Evolutionary conservation across 2,113 vertebrate species (phyloP), one percentile per base, ranked within the genome.

Genomic region (Promerops cafer): DNA sequence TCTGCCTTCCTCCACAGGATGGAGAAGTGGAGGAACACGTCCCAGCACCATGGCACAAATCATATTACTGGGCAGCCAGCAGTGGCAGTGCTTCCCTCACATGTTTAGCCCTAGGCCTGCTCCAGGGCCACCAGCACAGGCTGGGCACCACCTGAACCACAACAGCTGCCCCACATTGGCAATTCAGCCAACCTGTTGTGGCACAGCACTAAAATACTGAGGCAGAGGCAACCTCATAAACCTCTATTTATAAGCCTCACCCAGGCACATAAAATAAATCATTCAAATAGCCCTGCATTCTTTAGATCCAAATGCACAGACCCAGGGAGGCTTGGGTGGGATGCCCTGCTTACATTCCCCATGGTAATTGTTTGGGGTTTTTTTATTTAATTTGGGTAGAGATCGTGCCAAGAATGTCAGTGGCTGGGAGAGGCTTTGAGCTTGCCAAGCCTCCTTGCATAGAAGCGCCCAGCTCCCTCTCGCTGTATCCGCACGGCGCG

Each of bases 401-500:
- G 30, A 92, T 50, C 3, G 1, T 85, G 84, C 89, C 95, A 96
- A 95, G 93, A 91, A 90, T 95, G 66, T 63, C 66, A 88, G 78
- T 76, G 82, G 50, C 37, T 91, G 87, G 87, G 50, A 57, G 26
- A 92, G 42, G 61, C 74, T 59, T 44, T 64, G 57, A 76, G 69
- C 77, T 71, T 95, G 87, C 89, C 84, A 89, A 89, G 53, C 28
- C 81, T 92, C 74, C 23, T 3, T 44, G 45, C 57, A 49, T 0
- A 49, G 89, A 57, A 71, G 56, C 8, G 23, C 44, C 53, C 44
- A 23, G 4, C 50, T 78, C 72, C 39, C 31, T 54, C 69, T 77
- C 13, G 1, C 30, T 12, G 33, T 10, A 11, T 10, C 75, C 2
- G 3, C 20, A 3, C 10, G 1, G 33, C 0, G 0, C 4, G 7